phyloP scores from a whole-genome alignment of 2,888 invertebrate genomes.

The Crocallis elinguaria region DNA sequence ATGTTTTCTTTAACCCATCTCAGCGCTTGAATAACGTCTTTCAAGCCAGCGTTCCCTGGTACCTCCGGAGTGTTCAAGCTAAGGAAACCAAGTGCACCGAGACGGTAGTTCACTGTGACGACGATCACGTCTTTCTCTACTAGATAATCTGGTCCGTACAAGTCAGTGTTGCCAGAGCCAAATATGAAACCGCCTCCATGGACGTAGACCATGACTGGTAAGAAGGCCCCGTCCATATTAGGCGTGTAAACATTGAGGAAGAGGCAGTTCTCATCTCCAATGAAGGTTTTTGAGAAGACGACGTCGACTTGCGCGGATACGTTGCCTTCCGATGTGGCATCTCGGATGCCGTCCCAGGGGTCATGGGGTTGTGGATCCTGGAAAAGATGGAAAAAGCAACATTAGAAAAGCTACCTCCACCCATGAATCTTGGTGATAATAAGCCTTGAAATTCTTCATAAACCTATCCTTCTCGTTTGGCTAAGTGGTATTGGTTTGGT shows the following conservation, averaged over 20 bases:
- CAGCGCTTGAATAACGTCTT: conserved; percentile 70
- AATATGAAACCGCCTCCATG: conserved; percentile 83
- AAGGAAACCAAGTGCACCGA: conserved; percentile 73
- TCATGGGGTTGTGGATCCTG: conserved; percentile 85
- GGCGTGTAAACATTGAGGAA: conserved; percentile 89
- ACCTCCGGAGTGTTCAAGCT: conserved; percentile 74
- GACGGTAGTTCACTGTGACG: conserved; percentile 84
- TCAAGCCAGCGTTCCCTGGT: conserved; percentile 76
- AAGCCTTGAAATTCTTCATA: no score
- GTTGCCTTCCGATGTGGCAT: conserved; percentile 86
- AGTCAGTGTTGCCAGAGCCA: conserved; percentile 79
- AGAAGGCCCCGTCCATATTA: conserved; percentile 74
- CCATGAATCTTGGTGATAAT: background rate
- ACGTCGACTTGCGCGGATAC: conserved; percentile 85
- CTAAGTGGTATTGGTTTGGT: no score
- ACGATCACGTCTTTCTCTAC: conserved; percentile 84
- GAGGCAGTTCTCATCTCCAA: conserved; percentile 87
- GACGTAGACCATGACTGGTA: conserved; percentile 85
- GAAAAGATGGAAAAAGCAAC: conserved; percentile 42
- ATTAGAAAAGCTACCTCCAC: background rate
- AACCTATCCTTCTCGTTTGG: no score
- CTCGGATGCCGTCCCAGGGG: conserved; percentile 84
- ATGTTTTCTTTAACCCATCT: conserved; percentile 76
- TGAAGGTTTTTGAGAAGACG: conserved; percentile 64
- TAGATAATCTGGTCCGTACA: conserved; percentile 80